Evolutionary conservation across 2,113 vertebrate species (phyloP), one percentile per base, ranked within the genome.

Genomic region (Gobiocypris rarus): DNA sequence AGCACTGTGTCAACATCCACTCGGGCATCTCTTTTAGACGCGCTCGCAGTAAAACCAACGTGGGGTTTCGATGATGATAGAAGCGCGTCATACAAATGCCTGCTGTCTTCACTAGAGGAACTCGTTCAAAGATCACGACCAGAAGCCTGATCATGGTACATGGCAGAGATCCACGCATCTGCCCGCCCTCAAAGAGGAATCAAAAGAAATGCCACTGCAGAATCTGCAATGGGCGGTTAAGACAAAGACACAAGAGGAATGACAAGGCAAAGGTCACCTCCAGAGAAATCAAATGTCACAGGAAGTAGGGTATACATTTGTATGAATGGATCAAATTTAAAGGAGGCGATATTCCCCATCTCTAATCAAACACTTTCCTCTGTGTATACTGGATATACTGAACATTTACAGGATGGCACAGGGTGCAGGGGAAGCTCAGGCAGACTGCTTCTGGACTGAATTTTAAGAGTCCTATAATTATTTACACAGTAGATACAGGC

Each of bases 401-500:
- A 85, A 84, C 41, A 50, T 80, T 85, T 65, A 83, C 83, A 89
- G 89, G 91, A 91, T 92, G 92, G 94, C 94, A 94, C 91, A 74
- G 59, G 83, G 75, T 38, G 71, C 14, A 24, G 61, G 88, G 90
- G 93, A 93, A 93, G 90, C 92, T 93, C 91, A 93, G 90, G 86
- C 91, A 92, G 91, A 94, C 93, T 75, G 84, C 74, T 80, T 87
- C 92, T 90, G 86, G 89, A 95, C 90, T 89, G 83, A 93, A 91
- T 91, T n/a, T 90, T 93, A 89, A 93, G 93, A 93, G 91, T 92
- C 92, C 95, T 96, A 97, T 92, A 96, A 95, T 96, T 98, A 98
- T 98, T 93, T 97, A 98, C 97, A 98, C 94, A 95, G 96, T 96
- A 95, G 95, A 97, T 96, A 97, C 97, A 99, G 98, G 98, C 98